Conservation (phyloP, 2,113 vertebrate species). For the Ophthalmolycus amberensis region DNA sequence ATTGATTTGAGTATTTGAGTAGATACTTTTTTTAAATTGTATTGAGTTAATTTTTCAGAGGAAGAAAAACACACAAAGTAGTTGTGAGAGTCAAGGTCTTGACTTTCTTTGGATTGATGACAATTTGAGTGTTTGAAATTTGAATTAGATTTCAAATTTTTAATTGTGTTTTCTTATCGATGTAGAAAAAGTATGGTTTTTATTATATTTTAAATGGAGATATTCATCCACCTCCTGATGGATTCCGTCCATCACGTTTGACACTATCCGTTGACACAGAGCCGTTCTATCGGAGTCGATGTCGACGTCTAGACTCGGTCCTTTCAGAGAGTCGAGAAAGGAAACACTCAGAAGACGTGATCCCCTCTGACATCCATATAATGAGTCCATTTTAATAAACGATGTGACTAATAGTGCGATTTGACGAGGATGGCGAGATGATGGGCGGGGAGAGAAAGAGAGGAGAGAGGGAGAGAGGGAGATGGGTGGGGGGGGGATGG, state of each 20-base stretch:
- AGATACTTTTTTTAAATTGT: neutral
- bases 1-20: neutral
- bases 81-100: neutral
- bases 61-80: neutral
- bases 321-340: constrained; percentile 53
- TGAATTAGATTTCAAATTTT: neutral
- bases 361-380: constrained; percentile 71
- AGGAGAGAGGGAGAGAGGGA: constrained; percentile 14
- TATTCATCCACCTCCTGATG: neutral
- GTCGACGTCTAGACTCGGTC: constrained; percentile 28
- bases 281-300: constrained; percentile 15
- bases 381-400: constrained; percentile 74
- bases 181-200: neutral
- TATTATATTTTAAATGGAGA: neutral
- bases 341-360: constrained; percentile 64
- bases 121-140: neutral
- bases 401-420: constrained; percentile 75
- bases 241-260: constrained; percentile 12
- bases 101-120: neutral
- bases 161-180: neutral
- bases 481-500: constrained; percentile 41
- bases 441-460: constrained; percentile 36
- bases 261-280: neutral
- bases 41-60: neutral
- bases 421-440: constrained; percentile 70